A percentile compares a stretch with the other conserved stretches of the same genome.
These are phyloP conservation scores for Hemitrygon akajei DNA, from an alignment of 2,797 vertebrate species.

Conservation along the genomic window DNA sequence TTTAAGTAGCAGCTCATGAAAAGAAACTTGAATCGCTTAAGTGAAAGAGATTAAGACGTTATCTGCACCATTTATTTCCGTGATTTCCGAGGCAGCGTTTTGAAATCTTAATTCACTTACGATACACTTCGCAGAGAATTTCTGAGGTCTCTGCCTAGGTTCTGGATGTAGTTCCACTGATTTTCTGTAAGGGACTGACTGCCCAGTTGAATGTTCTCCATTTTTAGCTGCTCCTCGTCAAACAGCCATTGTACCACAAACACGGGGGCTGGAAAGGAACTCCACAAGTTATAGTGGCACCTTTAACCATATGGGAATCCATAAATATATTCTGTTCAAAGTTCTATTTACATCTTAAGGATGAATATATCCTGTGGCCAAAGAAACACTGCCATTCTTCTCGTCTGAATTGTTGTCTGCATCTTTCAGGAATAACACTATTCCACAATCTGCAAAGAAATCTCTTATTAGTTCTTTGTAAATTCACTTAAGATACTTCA, in stretches of 20 bases:
- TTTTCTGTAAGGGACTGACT: constrained; percentile 61
- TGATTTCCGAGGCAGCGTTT: background rate
- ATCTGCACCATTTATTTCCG: background rate
- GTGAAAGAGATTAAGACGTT: background rate
- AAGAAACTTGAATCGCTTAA: background rate
- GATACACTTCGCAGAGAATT: constrained; percentile 67
- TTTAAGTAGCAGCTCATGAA: background rate
- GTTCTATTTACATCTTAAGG: constrained; percentile 62
- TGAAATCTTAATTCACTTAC: constrained; percentile 51
- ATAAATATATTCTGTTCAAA: background rate
- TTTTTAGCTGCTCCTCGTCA: constrained; percentile 71
- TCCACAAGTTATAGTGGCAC: background rate
- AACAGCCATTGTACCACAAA: constrained; percentile 78
- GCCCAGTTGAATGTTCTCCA: constrained; percentile 72
- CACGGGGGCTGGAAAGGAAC: constrained; percentile 58
- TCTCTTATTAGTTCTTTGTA: background rate
- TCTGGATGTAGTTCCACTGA: constrained; percentile 74
- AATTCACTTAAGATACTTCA: background rate
- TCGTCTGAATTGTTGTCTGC: constrained; percentile 63
- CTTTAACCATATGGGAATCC: too few relatives aligned
- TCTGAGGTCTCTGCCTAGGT: constrained; percentile 68
- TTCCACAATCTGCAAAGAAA: constrained; percentile 65
- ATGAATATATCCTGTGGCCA: constrained; percentile 66
- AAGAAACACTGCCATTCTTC: constrained; percentile 77
- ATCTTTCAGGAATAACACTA: constrained; percentile 67